Base-by-base conservation (phyloP, 2,888 invertebrate genomes). In the Mellilla xanthometata region DNA sequence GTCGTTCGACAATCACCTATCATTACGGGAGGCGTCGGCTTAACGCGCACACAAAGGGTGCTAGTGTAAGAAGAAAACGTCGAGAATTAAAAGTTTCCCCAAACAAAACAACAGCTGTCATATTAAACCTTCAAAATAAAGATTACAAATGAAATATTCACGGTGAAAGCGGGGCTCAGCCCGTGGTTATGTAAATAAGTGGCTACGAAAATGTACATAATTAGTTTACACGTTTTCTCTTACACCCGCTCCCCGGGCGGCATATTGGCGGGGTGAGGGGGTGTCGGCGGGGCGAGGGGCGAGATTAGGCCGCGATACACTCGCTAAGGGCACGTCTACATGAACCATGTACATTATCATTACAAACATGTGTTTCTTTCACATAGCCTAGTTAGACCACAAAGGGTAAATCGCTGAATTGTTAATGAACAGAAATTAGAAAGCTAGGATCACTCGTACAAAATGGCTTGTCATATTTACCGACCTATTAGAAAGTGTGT, bases 121-220 rank as follows among this genome's bases (percentile, higher is more conserved):
- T 85, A 87, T 86, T 83, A 84, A 82, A 86, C 81, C 82, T 83
- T 85, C 87, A 85, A 82, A 87, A 81, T 85, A 86, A 85, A 85
- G 86, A 86, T 87, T 84, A 85, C 83, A 72, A 85, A 89, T 89
- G 85, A 88, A 89, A 87, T 89, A 89, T 89, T 88, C 84, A 88
- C 88, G 87, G 87, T 87, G 88, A 89, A 88, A 88, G 89, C 87
- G 81, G 74, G 76, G 82, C 69, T 82, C 79, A 79, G 81, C 68
- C 79, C 76, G 84, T 81, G 85, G 82, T 88, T 89, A 88, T 88
- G 88, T 88, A 89, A 88, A 89, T 88, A 89, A 88, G 84, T 87
- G 81, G 81, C 85, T 81, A 88, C 88, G 86, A 87, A 88, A 88
- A 88, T 83, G 84, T 89, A 88, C 84, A 88, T 88, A 88, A 88